Conservation (phyloP, 2,797 vertebrate genomes). For the Urophycis tenuis region DNA sequence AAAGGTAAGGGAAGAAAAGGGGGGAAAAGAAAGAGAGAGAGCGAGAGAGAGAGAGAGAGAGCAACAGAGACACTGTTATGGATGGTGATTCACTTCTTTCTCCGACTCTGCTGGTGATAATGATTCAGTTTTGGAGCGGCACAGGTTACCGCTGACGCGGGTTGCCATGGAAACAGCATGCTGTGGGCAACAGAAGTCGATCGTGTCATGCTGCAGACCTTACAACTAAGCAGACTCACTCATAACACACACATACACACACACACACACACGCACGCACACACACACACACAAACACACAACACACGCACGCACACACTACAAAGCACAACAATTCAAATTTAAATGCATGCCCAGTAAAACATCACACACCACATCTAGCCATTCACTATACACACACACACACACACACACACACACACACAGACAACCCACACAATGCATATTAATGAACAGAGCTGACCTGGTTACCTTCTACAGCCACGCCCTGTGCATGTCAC, state of each 20-base stretch:
- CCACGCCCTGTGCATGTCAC: background rate
- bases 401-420: no score
- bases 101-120: conserved; percentile 56
- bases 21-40: no score
- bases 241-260: conserved; percentile 5
- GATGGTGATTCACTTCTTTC: conserved; percentile 62
- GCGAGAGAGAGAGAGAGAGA: background rate
- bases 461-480: background rate
- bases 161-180: conserved; percentile 66
- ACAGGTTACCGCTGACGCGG: conserved; percentile 60
- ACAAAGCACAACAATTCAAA: background rate
- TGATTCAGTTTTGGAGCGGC: conserved; percentile 63
- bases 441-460: background rate
- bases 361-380: background rate
- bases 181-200: conserved; percentile 51
- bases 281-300: conserved; percentile 9
- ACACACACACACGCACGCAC: background rate
- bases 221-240: conserved; percentile 22
- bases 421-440: background rate
- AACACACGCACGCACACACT: no score
- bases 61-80: conserved; percentile 1
- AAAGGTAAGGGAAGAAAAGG: background rate
- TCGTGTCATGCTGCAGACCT: conserved; percentile 44
- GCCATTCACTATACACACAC: background rate
- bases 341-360: background rate